phyloP scores from a whole-genome alignment of 2,888 invertebrate genomes.

The Sialis lutaria region DNA sequence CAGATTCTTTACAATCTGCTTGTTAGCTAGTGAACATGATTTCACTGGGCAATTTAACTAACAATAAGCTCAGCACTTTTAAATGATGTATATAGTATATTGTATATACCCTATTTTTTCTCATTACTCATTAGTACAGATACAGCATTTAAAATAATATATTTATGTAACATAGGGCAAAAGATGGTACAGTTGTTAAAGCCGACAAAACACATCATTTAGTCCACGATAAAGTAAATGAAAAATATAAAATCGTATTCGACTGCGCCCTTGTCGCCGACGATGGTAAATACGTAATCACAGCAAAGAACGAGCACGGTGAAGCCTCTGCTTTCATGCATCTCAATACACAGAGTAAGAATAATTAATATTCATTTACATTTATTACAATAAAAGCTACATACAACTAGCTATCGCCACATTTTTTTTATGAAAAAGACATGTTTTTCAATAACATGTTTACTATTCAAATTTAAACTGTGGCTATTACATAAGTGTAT shows the following conservation, averaged over 20 bases:
- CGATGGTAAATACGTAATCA: slow-evolving; percentile 59
- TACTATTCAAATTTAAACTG: too few relatives aligned
- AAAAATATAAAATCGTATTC: slow-evolving; percentile 51
- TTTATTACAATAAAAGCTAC: too few relatives aligned
- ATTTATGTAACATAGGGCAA: slow-evolving; percentile 29
- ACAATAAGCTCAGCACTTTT: too few relatives aligned
- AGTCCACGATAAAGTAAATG: slow-evolving; percentile 41
- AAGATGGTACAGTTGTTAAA: slow-evolving; percentile 42
- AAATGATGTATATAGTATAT: too few relatives aligned
- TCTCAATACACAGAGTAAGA: slow-evolving; percentile 56
- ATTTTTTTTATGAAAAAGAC: too few relatives aligned
- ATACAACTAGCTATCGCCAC: too few relatives aligned
- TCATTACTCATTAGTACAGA: not conserved
- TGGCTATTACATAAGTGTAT: too few relatives aligned
- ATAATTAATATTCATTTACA: not conserved
- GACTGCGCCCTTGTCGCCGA: slow-evolving; percentile 53
- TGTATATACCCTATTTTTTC: too few relatives aligned
- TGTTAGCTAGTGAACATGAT: too few relatives aligned
- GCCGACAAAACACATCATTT: slow-evolving; percentile 29
- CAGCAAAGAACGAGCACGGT: slow-evolving; percentile 62
- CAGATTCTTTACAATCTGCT: too few relatives aligned
- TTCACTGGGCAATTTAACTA: too few relatives aligned
- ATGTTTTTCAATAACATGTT: too few relatives aligned
- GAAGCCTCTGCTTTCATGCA: slow-evolving; percentile 49
- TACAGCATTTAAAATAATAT: not conserved